Evolutionary conservation across 2,113 vertebrate genomes (phyloP).

Genomic region (Phyllostomus discolor): DNA sequence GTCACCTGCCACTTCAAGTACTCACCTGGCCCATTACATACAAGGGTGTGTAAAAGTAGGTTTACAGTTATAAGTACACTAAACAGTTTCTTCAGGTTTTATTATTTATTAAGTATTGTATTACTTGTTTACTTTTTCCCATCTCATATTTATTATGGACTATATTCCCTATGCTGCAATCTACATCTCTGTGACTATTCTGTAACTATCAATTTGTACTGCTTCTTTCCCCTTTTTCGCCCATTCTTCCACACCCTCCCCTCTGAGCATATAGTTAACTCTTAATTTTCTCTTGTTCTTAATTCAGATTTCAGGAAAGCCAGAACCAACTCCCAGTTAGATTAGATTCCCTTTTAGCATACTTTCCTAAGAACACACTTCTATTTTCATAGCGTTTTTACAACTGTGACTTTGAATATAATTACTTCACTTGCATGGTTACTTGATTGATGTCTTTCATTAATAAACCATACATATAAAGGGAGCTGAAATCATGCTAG

Average conservation of each 20-base stretch:
- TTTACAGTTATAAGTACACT: neutral
- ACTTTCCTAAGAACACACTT: neutral
- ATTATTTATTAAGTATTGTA: no score
- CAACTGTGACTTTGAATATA: neutral
- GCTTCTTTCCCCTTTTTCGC: neutral
- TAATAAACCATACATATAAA: neutral
- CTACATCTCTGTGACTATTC: neutral
- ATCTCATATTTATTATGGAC: neutral
- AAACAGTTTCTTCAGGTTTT: no score
- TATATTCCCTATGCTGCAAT: neutral
- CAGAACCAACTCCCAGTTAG: neutral
- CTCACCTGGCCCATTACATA: neutral
- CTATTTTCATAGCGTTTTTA: neutral
- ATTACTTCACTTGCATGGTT: neutral
- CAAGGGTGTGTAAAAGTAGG: neutral
- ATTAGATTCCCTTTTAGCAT: neutral
- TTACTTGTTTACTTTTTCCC: neutral
- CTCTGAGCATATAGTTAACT: neutral
- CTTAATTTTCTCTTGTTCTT: neutral
- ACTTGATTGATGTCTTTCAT: neutral
- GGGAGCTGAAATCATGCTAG: neutral
- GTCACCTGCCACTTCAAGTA: neutral
- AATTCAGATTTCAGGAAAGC: neutral
- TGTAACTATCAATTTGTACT: no score
- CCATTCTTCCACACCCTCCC: neutral